A percentile compares a stretch with the other conserved stretches of the same genome.
These are phyloP conservation scores for Formica exsecta DNA, from an alignment of 1,140 invertebrate species.

Conservation along the genomic window DNA sequence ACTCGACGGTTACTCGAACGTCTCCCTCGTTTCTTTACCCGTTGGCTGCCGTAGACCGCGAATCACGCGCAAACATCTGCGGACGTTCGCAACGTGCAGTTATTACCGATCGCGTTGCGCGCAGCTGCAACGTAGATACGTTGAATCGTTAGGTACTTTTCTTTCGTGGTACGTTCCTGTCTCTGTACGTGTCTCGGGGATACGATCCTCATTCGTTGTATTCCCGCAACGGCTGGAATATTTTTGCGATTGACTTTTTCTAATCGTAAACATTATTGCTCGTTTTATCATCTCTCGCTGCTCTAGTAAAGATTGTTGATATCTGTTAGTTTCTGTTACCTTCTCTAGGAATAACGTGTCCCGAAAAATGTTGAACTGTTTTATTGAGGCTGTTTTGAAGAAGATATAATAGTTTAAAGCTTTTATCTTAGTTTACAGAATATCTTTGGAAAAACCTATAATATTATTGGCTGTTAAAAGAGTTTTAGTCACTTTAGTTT, in stretches of 20 bases:
- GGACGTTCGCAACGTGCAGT: slow-evolving; percentile 59
- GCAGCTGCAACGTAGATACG: slow-evolving; percentile 69
- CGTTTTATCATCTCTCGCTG: slow-evolving; percentile 1
- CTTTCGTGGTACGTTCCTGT: slow-evolving; percentile 49
- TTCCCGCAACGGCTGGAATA: slow-evolving; percentile 11
- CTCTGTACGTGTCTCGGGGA: neutral
- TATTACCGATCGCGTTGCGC: slow-evolving; percentile 68
- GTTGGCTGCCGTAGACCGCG: slow-evolving; percentile 28
- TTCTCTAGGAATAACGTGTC: neutral
- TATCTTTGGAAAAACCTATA: neutral
- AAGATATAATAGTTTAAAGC: too few species aligned
- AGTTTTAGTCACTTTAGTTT: neutral
- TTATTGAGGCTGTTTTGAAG: too few species aligned
- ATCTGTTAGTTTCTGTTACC: neutral
- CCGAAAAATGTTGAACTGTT: neutral
- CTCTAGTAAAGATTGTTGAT: neutral
- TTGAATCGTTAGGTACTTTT: slow-evolving; percentile 74
- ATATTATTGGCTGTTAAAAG: slow-evolving; percentile 8
- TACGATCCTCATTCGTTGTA: neutral
- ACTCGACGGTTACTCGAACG: slow-evolving; percentile 35
- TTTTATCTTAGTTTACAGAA: too few species aligned
- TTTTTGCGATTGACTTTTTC: slow-evolving; percentile 30
- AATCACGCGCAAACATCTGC: slow-evolving; percentile 22
- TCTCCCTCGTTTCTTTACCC: slow-evolving; percentile 62
- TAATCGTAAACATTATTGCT: slow-evolving; percentile 26